Conservation (phyloP, 2,113 vertebrate genomes). For the Xiphorhynchus elegans region DNA sequence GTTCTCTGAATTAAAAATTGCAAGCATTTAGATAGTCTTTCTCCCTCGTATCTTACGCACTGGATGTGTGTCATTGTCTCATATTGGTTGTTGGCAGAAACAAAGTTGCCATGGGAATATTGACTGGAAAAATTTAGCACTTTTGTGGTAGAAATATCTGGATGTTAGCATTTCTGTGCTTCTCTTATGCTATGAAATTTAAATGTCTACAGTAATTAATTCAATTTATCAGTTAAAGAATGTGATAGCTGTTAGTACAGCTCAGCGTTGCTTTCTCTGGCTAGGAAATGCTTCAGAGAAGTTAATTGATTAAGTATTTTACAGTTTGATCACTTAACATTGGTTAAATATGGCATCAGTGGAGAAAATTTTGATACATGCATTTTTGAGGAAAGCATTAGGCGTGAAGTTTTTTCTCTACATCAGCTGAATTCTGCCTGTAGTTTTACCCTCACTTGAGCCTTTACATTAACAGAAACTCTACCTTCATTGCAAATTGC, state of each 20-base stretch:
- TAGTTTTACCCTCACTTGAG: not conserved
- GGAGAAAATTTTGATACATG: not conserved
- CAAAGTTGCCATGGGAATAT: slow-evolving; percentile 35
- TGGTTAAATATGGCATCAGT: not conserved
- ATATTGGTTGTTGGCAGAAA: not conserved
- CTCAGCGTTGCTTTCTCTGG: not conserved
- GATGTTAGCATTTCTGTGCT: not conserved
- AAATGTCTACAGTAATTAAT: not conserved
- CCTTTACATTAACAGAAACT: not conserved
- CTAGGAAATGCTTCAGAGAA: not conserved
- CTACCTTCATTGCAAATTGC: not conserved
- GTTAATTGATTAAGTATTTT: not conserved
- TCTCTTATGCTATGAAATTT: not conserved
- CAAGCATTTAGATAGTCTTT: not conserved
- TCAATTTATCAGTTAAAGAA: not conserved
- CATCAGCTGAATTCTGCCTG: not conserved
- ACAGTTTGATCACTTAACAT: not conserved
- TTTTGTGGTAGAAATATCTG: not conserved
- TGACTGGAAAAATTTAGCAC: not conserved
- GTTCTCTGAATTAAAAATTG: not conserved
- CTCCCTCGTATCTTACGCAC: not conserved
- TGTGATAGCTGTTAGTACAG: not conserved
- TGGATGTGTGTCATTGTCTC: not conserved
- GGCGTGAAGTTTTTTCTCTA: not conserved
- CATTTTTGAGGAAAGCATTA: not conserved